phyloP scores from a whole-genome alignment of 2,888 invertebrate species.

The Drosophila crucigera region DNA sequence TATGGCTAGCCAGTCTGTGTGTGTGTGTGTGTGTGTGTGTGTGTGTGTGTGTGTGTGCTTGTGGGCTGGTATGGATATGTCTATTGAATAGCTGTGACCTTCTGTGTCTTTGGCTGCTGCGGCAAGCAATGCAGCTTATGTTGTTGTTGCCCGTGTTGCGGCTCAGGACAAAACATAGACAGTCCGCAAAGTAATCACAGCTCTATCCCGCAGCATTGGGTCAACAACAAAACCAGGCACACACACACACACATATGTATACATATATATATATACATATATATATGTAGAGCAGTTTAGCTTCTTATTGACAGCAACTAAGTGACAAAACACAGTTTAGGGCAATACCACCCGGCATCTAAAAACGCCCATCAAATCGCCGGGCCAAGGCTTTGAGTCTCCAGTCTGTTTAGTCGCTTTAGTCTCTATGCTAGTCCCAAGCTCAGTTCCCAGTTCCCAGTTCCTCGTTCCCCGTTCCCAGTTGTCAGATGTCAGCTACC shows the following conservation, averaged over 20 bases:
- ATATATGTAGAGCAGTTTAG: slow-evolving; percentile 12
- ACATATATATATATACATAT: background rate
- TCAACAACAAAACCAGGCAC: slow-evolving; percentile 42
- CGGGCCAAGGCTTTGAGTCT: slow-evolving; percentile 34
- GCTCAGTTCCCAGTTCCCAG: background rate
- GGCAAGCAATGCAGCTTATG: slow-evolving; percentile 56
- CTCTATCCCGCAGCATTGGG: slow-evolving; percentile 45
- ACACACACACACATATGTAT: slow-evolving; percentile 2
- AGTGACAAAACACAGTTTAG: slow-evolving; percentile 67
- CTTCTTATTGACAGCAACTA: slow-evolving; percentile 70
- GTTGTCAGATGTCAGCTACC: slow-evolving; percentile 12
- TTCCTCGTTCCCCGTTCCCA: slow-evolving; percentile 8
- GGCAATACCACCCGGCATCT: slow-evolving; percentile 22
- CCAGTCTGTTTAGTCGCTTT: background rate
- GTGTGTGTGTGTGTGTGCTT: slow-evolving; percentile 20
- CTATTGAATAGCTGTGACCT: slow-evolving; percentile 62
- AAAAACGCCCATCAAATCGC: slow-evolving; percentile 59
- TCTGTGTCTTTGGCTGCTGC: slow-evolving; percentile 72
- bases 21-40: slow-evolving; percentile 1
- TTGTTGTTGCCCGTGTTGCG: slow-evolving; percentile 30
- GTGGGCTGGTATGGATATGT: slow-evolving; percentile 16
- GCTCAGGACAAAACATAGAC: slow-evolving; percentile 22
- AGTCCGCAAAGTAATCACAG: slow-evolving; percentile 62
- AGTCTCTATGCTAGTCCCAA: background rate
- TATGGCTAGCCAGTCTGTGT: slow-evolving; percentile 34